phyloP scores from a whole-genome alignment of 2,888 invertebrate genomes.

The Orthosia incerta region DNA sequence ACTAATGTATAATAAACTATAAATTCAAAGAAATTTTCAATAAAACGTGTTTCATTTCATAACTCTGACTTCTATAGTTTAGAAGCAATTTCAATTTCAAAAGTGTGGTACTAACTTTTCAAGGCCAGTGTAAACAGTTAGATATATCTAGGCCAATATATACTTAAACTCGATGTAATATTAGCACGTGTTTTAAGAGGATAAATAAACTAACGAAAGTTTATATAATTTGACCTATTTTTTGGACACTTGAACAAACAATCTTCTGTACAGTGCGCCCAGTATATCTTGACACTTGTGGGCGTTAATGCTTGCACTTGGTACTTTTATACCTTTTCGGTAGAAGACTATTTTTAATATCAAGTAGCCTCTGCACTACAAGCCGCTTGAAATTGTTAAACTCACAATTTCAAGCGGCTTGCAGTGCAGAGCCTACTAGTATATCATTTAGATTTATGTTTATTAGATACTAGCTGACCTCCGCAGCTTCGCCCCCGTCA shows the following conservation, averaged over 20 bases:
- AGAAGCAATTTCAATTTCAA: no score
- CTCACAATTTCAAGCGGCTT: no score
- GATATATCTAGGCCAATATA: conserved; percentile 1
- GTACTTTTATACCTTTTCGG: not conserved
- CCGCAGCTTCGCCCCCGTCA: no score
- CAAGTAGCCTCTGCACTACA: not conserved
- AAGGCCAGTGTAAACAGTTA: no score
- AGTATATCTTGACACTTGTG: not conserved
- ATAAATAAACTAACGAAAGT: conserved; percentile 32
- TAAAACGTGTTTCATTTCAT: no score
- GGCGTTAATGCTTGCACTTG: not conserved
- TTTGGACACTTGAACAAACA: conserved; percentile 34
- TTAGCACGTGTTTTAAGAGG: conserved; percentile 10
- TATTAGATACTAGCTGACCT: no score
- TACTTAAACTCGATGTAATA: conserved; percentile 1
- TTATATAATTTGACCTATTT: conserved; percentile 44
- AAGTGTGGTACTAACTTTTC: no score
- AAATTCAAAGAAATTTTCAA: no score
- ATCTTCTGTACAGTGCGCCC: not conserved
- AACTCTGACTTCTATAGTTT: no score
- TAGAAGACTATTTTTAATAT: not conserved
- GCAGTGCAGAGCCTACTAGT: no score
- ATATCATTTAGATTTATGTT: not conserved
- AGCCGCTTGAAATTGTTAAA: not conserved
- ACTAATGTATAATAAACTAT: no score